A percentile compares a stretch with the other conserved stretches of the same genome.
phyloP scores from a whole-genome alignment of 2,888 invertebrate species.

The Stenodema calcarata region DNA sequence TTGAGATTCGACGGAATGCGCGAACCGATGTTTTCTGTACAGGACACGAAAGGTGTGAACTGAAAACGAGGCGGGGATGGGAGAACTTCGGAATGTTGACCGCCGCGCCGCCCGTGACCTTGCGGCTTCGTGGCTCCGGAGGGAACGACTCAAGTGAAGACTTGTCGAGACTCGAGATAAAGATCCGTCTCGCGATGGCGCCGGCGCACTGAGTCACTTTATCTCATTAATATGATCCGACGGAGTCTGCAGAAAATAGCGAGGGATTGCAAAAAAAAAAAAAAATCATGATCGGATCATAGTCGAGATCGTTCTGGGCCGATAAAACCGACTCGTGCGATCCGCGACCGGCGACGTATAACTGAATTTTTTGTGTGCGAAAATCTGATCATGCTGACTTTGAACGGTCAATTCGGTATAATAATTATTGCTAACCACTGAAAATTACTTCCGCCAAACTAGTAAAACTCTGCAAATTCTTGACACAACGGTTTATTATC shows the following conservation, averaged over 20 bases:
- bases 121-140: background rate
- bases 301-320: too few relatives aligned
- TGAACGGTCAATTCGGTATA: too few relatives aligned
- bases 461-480: too few relatives aligned
- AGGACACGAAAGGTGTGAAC: background rate
- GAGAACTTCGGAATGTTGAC: background rate
- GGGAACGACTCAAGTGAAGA: background rate
- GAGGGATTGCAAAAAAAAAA: too few relatives aligned
- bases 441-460: too few relatives aligned
- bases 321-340: too few relatives aligned
- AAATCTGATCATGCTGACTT: too few relatives aligned
- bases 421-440: too few relatives aligned
- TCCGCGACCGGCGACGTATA: too few relatives aligned
- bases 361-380: too few relatives aligned
- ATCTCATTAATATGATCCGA: background rate
- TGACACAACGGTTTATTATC: too few relatives aligned
- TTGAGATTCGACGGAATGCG: background rate
- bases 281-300: too few relatives aligned
- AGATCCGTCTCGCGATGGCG: background rate
- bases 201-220: background rate
- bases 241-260: background rate
- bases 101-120: background rate
- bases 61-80: background rate
- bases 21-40: background rate
- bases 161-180: background rate